A percentile compares a stretch with the other conserved stretches of the same genome.
phyloP scores from a whole-genome alignment of 2,797 vertebrate genomes.

The Gouania willdenowi region DNA sequence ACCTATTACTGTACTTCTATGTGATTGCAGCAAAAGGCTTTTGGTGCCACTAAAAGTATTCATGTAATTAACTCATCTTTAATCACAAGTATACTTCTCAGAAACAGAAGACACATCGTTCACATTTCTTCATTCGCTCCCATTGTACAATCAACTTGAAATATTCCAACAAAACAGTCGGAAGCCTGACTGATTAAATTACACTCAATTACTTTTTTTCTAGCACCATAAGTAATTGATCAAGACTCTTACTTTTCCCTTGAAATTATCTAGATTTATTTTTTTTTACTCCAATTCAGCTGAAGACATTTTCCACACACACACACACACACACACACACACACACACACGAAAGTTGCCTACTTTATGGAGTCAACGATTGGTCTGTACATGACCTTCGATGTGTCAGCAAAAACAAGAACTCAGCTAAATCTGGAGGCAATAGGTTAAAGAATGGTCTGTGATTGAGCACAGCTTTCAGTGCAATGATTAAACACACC shows the following conservation, averaged over 20 bases:
- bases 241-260: constrained; percentile 5
- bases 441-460: constrained; percentile 33
- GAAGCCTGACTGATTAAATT: constrained; percentile 18
- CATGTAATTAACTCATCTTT: constrained; percentile 9
- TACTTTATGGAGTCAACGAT: constrained; percentile 22
- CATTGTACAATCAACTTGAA: constrained; percentile 13
- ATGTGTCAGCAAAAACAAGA: constrained; percentile 45
- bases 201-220: no score
- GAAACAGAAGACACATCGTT: constrained; percentile 2
- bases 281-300: no score
- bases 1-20: no score
- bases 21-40: constrained; percentile 25
- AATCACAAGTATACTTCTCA: constrained; percentile 31
- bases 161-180: no score
- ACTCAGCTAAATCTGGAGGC: constrained; percentile 20
- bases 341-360: constrained; percentile 11
- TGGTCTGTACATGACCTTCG: constrained; percentile 25
- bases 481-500: constrained; percentile 43
- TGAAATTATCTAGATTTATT: no score
- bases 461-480: constrained; percentile 45
- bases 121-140: constrained; percentile 20
- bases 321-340: not conserved
- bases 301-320: constrained; percentile 6
- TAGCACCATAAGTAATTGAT: no score
- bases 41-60: constrained; percentile 1